These are phyloP conservation scores for Gallinago paraguaiae DNA, from an alignment of 2,113 vertebrate genomes.

Conservation along the genomic window DNA sequence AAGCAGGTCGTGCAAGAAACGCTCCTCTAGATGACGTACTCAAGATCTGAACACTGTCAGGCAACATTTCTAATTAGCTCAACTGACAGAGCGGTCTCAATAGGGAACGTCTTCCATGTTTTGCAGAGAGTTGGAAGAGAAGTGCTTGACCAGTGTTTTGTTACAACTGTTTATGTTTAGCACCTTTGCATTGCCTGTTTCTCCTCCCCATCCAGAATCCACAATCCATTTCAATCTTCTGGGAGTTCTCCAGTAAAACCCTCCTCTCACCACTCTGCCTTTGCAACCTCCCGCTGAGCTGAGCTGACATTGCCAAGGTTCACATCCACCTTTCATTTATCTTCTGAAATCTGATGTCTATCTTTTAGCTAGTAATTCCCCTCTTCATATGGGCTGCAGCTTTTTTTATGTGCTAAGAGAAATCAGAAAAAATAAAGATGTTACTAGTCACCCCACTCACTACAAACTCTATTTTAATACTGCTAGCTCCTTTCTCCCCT, in stretches of 20 bases:
- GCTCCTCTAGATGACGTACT: not conserved
- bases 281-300: conserved; percentile 15
- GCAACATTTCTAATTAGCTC: not conserved
- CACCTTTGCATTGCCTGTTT: conserved; percentile 22
- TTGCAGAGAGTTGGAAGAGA: not conserved
- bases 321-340: conserved; percentile 33
- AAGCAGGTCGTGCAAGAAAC: not conserved
- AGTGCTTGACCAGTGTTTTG: not conserved
- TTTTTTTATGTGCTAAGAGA: conserved; percentile 52
- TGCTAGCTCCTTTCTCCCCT: conserved; percentile 8
- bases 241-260: conserved; percentile 8
- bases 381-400: conserved; percentile 17
- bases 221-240: conserved; percentile 42
- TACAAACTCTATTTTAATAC: not conserved
- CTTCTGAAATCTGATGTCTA: conserved; percentile 55
- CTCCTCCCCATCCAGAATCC: conserved; percentile 1
- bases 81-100: not conserved
- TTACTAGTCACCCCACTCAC: not conserved
- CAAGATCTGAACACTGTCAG: not conserved
- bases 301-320: conserved; percentile 37
- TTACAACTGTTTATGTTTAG: conserved; percentile 4
- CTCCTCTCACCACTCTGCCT: conserved; percentile 46
- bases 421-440: conserved; percentile 41
- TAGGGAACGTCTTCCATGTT: not conserved
- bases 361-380: conserved; percentile 32